Conservation (phyloP, 2,113 vertebrate species). For the Sceloporus undulatus region DNA sequence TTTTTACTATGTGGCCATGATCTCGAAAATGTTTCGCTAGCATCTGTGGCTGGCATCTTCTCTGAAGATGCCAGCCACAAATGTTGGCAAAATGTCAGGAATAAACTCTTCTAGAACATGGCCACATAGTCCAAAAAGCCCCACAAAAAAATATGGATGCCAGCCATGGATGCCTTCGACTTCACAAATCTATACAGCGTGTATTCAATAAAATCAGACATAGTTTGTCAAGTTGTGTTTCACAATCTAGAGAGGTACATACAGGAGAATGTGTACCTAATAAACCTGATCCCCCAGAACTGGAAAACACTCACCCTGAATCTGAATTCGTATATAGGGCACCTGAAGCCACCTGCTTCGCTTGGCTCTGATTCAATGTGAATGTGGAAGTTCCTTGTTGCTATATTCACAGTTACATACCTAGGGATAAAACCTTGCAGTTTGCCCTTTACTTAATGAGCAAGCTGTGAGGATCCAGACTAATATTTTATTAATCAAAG, state of each 20-base stretch:
- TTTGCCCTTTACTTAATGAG: constrained; percentile 1
- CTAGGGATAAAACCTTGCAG: neutral
- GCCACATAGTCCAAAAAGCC: no score
- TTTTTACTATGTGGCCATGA: no score
- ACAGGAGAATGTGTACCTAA: neutral
- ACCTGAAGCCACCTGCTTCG: neutral
- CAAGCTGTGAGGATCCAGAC: neutral
- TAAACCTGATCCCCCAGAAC: neutral
- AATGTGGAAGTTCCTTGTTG: neutral
- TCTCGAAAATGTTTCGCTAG: no score
- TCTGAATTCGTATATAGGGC: neutral
- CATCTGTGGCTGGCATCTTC: no score
- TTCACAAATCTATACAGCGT: neutral
- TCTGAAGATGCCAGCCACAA: no score
- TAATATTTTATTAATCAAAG: constrained; percentile 25
- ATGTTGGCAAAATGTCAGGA: no score
- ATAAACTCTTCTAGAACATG: no score
- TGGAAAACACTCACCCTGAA: neutral
- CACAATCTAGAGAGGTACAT: no score
- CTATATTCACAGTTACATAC: neutral
- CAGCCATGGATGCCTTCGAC: no score
- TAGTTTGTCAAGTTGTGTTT: neutral
- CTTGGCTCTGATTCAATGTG: neutral
- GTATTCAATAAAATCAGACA: neutral
- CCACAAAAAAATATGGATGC: no score